Evolutionary conservation across 2,888 invertebrate species (phyloP), one percentile per base, ranked within the genome.

Genomic region (Omphaloscelis lunosa): DNA sequence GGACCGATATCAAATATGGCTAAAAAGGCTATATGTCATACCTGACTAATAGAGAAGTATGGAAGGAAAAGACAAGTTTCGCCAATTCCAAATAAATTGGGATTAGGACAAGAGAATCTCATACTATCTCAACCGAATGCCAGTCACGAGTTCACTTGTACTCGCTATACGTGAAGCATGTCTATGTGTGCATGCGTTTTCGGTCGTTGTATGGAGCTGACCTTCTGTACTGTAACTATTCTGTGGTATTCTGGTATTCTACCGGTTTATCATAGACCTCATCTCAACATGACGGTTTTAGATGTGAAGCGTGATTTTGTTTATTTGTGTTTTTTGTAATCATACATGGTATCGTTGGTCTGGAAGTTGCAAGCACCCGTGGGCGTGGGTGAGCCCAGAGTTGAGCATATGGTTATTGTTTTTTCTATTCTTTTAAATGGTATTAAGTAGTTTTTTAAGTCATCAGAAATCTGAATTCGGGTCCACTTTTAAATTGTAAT

Each of bases 211-310:
- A 12, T 27, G 11, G 11, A 73, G 48, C 12, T 0, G 2, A 15
- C 11, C 58, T 68, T 59, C 48, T 69, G 69, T 59, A 15, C 6
- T 11, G 7, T 7, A 34, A 34, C 0, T 59, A n/a, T 41, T 7
- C 39, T 68, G 29, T 59, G 15, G 1, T 9, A 20, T 20, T 27
- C 0, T 29, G n/a, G 6, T 8, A 72, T 56, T 79, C 39, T 56
- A 77, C 53, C 45, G 71, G 41, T 53, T 61, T 15, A 20, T 59
- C 23, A 27, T 77, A 62, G 58, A 59, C 29, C 12, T 23, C 11
- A 58, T 29, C 39, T 48, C 0, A 20, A 3, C 15, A 20, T 39
- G 12, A 56, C 3, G 6, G 2, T 7, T 41, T 39, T 9, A 39
- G 12, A 29, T 20, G 12, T 12, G 8, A 23, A 29, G 1, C 5